A percentile compares a stretch with the other conserved stretches of the same genome.
phyloP scores from a whole-genome alignment of 2,113 vertebrate species.

The Nanger granti region DNA sequence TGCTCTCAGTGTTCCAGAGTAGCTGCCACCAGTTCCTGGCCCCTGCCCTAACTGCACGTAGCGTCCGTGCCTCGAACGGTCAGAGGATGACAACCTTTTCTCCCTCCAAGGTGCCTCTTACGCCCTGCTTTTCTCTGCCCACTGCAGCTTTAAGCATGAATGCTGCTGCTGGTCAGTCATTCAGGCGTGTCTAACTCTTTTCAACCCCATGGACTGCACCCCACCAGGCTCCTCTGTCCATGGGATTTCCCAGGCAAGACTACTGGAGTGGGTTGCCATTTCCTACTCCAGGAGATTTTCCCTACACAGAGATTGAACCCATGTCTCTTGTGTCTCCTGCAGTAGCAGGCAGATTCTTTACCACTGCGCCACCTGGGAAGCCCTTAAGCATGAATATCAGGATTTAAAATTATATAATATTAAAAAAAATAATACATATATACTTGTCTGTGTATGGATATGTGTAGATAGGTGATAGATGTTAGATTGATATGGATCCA shows the following conservation, averaged over 20 bases:
- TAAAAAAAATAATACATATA: background rate
- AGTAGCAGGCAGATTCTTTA: background rate
- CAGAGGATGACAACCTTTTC: background rate
- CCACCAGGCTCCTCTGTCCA: background rate
- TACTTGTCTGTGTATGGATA: background rate
- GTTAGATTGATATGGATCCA: background rate
- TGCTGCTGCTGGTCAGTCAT: background rate
- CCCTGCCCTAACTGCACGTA: rapidly evolving
- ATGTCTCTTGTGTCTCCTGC: background rate
- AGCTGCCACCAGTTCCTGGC: background rate
- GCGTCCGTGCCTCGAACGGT: rapidly evolving
- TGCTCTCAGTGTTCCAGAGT: background rate
- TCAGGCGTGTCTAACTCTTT: background rate
- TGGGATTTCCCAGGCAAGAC: background rate
- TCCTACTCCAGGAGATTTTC: background rate
- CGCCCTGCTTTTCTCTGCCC: background rate
- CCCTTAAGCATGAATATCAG: background rate
- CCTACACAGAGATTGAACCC: background rate
- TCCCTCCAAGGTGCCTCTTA: background rate
- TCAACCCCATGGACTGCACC: background rate
- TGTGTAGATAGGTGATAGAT: background rate
- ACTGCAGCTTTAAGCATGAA: background rate
- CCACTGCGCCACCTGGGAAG: background rate
- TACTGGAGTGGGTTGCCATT: background rate
- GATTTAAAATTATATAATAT: background rate